A percentile compares a stretch with the other conserved stretches of the same genome.
phyloP scores from a whole-genome alignment of 2,797 vertebrate species.

The Calcarius lapponicus region DNA sequence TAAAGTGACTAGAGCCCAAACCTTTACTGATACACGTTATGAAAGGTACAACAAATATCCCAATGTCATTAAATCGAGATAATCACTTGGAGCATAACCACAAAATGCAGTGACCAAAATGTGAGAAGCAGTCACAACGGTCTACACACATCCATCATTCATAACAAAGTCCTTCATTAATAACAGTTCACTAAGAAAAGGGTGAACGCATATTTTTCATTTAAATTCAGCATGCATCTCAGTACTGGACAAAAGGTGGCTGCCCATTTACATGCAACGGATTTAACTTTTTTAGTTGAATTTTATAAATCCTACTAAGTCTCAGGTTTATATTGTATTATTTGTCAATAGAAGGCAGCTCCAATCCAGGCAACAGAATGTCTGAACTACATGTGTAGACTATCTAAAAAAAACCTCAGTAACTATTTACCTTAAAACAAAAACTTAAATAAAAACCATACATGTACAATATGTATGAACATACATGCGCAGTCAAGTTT shows the following conservation, averaged over 20 bases:
- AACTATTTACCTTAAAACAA: not conserved
- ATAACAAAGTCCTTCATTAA: not conserved
- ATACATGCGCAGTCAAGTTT: not conserved
- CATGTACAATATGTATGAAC: not conserved
- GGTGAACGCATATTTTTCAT: not conserved
- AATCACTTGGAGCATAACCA: not conserved
- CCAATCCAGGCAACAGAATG: not conserved
- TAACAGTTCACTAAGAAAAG: not conserved
- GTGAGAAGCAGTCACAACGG: not conserved
- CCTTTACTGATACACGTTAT: accelerated
- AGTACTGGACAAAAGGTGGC: not conserved
- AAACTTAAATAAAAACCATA: not conserved
- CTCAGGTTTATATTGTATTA: not conserved
- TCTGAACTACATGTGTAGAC: not conserved
- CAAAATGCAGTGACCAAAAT: not conserved
- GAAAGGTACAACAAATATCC: not conserved
- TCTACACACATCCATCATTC: not conserved
- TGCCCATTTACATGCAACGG: not conserved
- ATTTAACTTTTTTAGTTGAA: not conserved
- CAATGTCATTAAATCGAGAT: not conserved
- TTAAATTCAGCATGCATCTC: not conserved
- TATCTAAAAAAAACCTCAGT: not conserved
- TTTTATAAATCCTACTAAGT: not conserved
- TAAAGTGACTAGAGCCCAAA: not conserved
- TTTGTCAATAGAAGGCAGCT: not conserved